Conservation (phyloP, 2,888 invertebrate genomes). For the Himalopsyche anomala region DNA sequence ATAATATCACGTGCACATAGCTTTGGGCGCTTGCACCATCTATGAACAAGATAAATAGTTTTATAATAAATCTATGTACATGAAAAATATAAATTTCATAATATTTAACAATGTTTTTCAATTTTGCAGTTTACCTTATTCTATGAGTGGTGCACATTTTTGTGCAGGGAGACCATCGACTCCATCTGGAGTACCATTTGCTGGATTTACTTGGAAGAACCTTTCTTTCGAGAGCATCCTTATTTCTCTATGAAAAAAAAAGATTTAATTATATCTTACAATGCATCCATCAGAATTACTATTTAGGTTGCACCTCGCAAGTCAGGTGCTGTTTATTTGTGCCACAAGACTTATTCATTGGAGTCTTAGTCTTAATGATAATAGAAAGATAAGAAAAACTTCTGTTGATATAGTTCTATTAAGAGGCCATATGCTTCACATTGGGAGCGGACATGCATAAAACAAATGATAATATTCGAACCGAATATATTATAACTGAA, state of each 20-base stretch:
- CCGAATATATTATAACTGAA: neutral
- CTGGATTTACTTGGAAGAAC: constrained; percentile 66
- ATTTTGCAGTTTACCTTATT: constrained; percentile 77
- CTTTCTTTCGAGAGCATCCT: constrained; percentile 54
- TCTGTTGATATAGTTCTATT: too few species aligned
- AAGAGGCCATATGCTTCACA: too few species aligned
- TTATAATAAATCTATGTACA: too few species aligned
- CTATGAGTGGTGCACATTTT: constrained; percentile 87
- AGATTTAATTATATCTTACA: neutral
- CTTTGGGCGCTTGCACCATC: constrained; percentile 84
- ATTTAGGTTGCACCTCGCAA: too few species aligned
- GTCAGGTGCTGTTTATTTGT: too few species aligned
- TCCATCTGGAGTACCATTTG: constrained; percentile 85
- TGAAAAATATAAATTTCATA: neutral
- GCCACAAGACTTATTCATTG: too few species aligned
- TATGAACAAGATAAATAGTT: constrained; percentile 67
- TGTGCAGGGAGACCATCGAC: constrained; percentile 89
- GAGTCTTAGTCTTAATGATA: too few species aligned
- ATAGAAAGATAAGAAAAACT: too few species aligned
- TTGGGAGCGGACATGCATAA: too few species aligned
- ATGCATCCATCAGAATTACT: neutral
- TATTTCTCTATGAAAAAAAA: constrained; percentile 45
- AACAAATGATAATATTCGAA: too few species aligned
- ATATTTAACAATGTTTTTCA: neutral
- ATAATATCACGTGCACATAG: constrained; percentile 88